These are phyloP conservation scores for Papilio helenus DNA, from an alignment of 1,140 invertebrate species.

Conservation along the genomic window DNA sequence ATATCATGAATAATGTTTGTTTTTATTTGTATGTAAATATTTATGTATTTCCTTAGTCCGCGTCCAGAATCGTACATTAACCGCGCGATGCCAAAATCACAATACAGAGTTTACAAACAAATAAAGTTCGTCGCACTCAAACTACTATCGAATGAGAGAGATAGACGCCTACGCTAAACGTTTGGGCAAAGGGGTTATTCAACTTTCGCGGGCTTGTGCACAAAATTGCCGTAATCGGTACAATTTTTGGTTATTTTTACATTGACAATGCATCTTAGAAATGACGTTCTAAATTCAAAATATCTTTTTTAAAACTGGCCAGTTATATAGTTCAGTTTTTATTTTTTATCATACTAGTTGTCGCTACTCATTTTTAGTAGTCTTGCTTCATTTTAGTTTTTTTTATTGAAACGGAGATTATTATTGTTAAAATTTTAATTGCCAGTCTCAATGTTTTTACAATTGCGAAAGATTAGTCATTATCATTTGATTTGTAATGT, in stretches of 20 bases:
- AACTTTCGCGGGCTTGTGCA: constrained; percentile 61
- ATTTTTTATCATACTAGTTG: not conserved
- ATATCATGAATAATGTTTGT: not conserved
- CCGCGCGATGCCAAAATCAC: constrained; percentile 49
- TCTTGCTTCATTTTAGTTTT: not conserved
- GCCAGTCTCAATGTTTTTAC: not conserved
- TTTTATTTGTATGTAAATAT: not conserved
- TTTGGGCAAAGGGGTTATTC: constrained; percentile 64
- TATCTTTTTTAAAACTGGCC: not conserved
- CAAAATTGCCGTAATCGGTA: constrained; percentile 47
- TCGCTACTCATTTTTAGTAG: not conserved
- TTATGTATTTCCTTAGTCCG: not conserved
- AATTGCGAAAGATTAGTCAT: constrained; percentile 8
- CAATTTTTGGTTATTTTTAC: constrained; percentile 53
- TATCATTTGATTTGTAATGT: constrained; percentile 24
- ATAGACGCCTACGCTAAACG: constrained; percentile 43
- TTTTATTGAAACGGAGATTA: not conserved
- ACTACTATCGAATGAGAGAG: constrained; percentile 47
- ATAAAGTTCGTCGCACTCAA: constrained; percentile 59
- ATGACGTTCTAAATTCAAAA: not conserved
- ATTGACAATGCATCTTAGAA: constrained; percentile 5
- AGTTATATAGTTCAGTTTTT: not conserved
- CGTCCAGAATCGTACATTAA: constrained; percentile 42
- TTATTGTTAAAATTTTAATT: not conserved
- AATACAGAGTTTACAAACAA: constrained; percentile 75